Conservation (phyloP, 2,888 invertebrate genomes). For the Coremacera marginata region DNA sequence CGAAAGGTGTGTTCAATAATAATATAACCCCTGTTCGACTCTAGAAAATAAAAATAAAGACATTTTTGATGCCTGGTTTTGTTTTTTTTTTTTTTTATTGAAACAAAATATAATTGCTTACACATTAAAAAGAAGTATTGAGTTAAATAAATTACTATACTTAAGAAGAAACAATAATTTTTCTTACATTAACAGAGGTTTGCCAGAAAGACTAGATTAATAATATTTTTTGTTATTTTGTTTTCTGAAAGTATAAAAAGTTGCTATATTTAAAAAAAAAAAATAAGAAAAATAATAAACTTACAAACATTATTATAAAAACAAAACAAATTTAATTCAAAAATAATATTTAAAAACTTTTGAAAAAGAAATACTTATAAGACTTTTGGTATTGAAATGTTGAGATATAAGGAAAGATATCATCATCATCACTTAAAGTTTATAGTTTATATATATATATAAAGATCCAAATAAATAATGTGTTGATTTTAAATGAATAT, state of each 20-base stretch:
- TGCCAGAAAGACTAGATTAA: constrained; percentile 30
- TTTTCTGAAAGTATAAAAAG: too few relatives aligned
- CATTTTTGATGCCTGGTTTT: neutral
- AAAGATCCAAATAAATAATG: neutral
- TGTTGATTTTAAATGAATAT: constrained; percentile 6
- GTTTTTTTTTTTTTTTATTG: neutral
- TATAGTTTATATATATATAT: neutral
- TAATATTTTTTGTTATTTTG: neutral
- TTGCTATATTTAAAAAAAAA: neutral
- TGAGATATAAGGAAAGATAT: neutral
- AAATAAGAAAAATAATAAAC: neutral
- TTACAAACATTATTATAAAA: constrained; percentile 8
- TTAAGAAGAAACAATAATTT: neutral
- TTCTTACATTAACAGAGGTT: constrained; percentile 17
- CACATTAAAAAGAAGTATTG: neutral
- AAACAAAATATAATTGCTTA: neutral
- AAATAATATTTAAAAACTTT: constrained; percentile 10
- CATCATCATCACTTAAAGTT: constrained; percentile 13
- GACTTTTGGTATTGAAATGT: constrained; percentile 34
- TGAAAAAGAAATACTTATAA: constrained; percentile 33
- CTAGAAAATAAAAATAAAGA: too few relatives aligned
- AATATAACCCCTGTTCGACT: too few relatives aligned
- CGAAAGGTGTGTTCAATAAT: too few relatives aligned
- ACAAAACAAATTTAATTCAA: neutral
- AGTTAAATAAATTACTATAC: constrained; percentile 12